Percentiles rank a stretch among this genome's conserved stretches.
Evolutionary conservation across 2,888 invertebrate species (phyloP).

Genomic region (Euplexia lucipara): DNA sequence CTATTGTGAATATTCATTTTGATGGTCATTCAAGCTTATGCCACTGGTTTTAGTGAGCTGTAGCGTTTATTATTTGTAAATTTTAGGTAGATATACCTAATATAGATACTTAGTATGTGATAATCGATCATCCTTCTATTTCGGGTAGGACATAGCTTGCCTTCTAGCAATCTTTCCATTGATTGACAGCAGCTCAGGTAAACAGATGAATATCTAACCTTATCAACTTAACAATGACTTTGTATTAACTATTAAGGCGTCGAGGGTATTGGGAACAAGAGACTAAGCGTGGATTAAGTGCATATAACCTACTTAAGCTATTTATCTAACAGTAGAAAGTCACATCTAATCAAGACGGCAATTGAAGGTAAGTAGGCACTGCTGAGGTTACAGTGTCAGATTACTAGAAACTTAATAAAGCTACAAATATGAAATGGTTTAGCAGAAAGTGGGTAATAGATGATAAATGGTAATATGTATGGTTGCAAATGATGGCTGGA

Average conservation of each 20-base stretch:
- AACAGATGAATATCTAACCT: slow-evolving; percentile 13
- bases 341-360: slow-evolving; percentile 41
- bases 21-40: too few relatives aligned
- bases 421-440: slow-evolving; percentile 38
- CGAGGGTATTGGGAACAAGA: slow-evolving; percentile 21
- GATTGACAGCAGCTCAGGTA: slow-evolving; percentile 26
- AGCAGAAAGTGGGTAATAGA: slow-evolving; percentile 48
- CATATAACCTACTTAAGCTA: slow-evolving; percentile 16
- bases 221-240: slow-evolving; percentile 15
- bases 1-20: too few relatives aligned
- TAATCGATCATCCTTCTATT: too few relatives aligned
- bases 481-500: slow-evolving; percentile 34
- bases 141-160: too few relatives aligned
- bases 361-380: slow-evolving; percentile 41
- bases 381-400: slow-evolving; percentile 52
- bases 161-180: neutral
- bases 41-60: too few relatives aligned
- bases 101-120: too few relatives aligned
- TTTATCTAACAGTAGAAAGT: slow-evolving; percentile 46
- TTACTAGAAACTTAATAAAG: slow-evolving; percentile 56
- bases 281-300: slow-evolving; percentile 18
- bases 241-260: slow-evolving; percentile 8
- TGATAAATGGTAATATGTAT: slow-evolving; percentile 40
- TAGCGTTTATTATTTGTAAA: too few relatives aligned
- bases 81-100: too few relatives aligned